Conservation (phyloP, 1,140 invertebrate species). For the Papilio glaucus region DNA sequence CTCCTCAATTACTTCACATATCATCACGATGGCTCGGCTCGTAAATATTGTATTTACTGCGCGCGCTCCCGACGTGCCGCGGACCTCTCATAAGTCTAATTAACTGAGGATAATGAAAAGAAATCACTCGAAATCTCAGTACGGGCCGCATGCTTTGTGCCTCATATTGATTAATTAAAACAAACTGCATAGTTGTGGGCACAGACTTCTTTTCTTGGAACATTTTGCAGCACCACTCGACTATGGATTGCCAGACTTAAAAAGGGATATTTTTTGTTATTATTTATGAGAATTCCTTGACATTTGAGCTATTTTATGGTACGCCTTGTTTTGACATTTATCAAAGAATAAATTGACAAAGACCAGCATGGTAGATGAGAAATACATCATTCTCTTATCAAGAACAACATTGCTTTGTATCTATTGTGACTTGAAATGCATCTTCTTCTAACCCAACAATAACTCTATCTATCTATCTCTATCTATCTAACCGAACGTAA, state of each 20-base stretch:
- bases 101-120: constrained; percentile 18
- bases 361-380: background rate
- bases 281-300: background rate
- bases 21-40: constrained; percentile 12
- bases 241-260: background rate
- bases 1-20: constrained; percentile 21
- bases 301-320: background rate
- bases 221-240: background rate
- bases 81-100: constrained; percentile 18
- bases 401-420: background rate
- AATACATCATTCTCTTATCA: background rate
- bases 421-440: background rate
- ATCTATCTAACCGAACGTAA: too few species aligned
- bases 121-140: constrained; percentile 14
- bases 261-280: background rate
- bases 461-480: too few species aligned
- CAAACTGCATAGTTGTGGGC: background rate
- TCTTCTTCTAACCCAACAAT: background rate
- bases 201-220: background rate
- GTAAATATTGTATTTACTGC: constrained; percentile 31
- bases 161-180: constrained; percentile 13
- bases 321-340: background rate
- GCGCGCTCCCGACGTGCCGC: constrained; percentile 15
- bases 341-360: background rate
- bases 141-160: background rate